Evolutionary conservation across 2,888 invertebrate species (phyloP).

Genomic region (Synergus umbraculus): DNA sequence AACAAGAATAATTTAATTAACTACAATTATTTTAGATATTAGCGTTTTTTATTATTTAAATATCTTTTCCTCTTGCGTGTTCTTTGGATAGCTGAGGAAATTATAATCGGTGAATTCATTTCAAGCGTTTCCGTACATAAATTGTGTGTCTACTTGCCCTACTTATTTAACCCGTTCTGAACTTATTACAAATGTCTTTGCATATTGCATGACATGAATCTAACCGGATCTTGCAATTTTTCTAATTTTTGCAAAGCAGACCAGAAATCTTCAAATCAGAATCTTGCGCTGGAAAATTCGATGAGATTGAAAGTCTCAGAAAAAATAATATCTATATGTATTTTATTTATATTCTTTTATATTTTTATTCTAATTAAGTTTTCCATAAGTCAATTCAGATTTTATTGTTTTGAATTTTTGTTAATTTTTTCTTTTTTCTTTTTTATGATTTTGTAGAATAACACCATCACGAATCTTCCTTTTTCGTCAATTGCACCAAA

Average conservation of each 20-base stretch:
- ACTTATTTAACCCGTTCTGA: constrained; percentile 3
- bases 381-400: not conserved
- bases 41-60: too few relatives aligned
- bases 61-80: not conserved
- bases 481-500: not conserved
- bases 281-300: not conserved
- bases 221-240: constrained; percentile 2
- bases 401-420: not conserved
- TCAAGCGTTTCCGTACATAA: constrained; percentile 24
- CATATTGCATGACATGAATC: not conserved
- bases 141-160: constrained; percentile 24
- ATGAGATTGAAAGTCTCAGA: not conserved
- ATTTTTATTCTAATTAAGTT: too few relatives aligned
- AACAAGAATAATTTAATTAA: not conserved
- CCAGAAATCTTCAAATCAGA: not conserved
- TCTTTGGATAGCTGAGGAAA: constrained; percentile 1
- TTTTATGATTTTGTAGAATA: constrained; percentile 10
- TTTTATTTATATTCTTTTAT: too few relatives aligned
- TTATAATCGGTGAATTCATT: constrained; percentile 32
- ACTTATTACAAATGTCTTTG: constrained; percentile 1
- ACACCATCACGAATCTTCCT: not conserved
- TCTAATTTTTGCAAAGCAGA: not conserved
- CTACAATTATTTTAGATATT: too few relatives aligned
- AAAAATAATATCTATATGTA: not conserved
- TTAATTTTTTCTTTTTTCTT: constrained; percentile 1